phyloP scores from a whole-genome alignment of 2,797 vertebrate genomes.

The Peromyscus attwateri region DNA sequence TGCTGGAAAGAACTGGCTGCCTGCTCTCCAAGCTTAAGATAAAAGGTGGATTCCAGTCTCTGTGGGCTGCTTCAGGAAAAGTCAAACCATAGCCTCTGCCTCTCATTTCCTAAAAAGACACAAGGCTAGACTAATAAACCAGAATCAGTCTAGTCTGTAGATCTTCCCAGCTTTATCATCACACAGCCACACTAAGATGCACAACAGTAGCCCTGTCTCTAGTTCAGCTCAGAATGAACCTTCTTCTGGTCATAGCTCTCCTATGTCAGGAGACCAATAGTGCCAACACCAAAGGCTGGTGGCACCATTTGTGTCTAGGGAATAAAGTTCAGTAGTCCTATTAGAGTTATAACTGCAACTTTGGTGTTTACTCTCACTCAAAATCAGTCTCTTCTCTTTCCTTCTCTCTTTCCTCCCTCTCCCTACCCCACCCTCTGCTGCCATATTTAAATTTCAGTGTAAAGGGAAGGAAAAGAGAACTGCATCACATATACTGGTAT shows the following conservation, averaged over 20 bases:
- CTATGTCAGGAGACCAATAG: neutral
- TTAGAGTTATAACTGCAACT: slow-evolving; percentile 12
- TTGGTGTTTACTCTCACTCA: neutral
- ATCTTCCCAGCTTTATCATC: neutral
- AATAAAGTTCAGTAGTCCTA: slow-evolving; percentile 3
- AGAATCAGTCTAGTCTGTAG: neutral
- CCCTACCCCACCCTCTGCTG: too few species aligned
- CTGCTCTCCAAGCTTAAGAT: neutral
- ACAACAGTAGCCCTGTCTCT: neutral
- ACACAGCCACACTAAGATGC: neutral
- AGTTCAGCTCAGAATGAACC: neutral
- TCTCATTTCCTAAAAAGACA: neutral
- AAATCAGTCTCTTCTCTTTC: neutral
- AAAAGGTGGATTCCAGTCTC: slow-evolving; percentile 16
- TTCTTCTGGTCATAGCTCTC: neutral
- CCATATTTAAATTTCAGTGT: neutral
- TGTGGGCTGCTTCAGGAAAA: slow-evolving; percentile 16
- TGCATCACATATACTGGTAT: slow-evolving; percentile 72
- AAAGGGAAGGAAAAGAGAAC: neutral
- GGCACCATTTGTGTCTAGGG: neutral
- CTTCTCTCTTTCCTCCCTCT: neutral
- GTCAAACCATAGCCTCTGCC: neutral
- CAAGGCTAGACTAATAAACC: neutral
- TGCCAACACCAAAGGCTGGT: neutral
- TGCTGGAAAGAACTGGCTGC: slow-evolving; percentile 32